phyloP scores from a whole-genome alignment of 2,113 vertebrate species.

The Plecturocebus donacophilus region DNA sequence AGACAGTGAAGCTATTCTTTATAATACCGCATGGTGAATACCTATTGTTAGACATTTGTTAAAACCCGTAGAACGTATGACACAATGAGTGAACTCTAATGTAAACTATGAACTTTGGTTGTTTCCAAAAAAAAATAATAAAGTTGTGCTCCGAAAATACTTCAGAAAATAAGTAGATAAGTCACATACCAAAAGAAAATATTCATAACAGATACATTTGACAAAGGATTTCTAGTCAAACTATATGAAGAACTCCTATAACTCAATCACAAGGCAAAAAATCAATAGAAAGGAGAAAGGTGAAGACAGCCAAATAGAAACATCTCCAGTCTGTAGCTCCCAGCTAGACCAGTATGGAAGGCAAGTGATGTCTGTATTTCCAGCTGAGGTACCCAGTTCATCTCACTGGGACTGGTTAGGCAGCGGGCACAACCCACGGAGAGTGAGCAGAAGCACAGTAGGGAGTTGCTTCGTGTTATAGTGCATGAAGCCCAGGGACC shows the following conservation, averaged over 20 bases:
- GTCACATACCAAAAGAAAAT: not conserved
- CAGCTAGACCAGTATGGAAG: no score
- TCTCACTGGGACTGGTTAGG: no score
- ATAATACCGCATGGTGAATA: not conserved
- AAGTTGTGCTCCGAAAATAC: not conserved
- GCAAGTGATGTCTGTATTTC: no score
- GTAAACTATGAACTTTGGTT: not conserved
- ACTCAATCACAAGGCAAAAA: not conserved
- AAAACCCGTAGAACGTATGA: not conserved
- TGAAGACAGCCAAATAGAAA: no score
- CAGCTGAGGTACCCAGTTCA: no score
- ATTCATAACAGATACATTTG: not conserved
- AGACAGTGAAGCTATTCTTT: not conserved
- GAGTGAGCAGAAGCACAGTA: no score
- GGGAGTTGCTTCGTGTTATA: no score
- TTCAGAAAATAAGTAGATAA: not conserved
- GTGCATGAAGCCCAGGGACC: no score
- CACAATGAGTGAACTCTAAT: not conserved
- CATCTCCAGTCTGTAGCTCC: not conserved
- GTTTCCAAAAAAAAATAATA: not conserved
- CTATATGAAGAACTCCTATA: not conserved
- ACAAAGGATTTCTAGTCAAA: not conserved
- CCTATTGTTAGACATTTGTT: not conserved
- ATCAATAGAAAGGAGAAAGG: not conserved
- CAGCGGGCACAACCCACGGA: no score